A percentile compares a stretch with the other conserved stretches of the same genome.
Evolutionary conservation across 2,113 vertebrate genomes (phyloP).

Genomic region (Calypte anna): DNA sequence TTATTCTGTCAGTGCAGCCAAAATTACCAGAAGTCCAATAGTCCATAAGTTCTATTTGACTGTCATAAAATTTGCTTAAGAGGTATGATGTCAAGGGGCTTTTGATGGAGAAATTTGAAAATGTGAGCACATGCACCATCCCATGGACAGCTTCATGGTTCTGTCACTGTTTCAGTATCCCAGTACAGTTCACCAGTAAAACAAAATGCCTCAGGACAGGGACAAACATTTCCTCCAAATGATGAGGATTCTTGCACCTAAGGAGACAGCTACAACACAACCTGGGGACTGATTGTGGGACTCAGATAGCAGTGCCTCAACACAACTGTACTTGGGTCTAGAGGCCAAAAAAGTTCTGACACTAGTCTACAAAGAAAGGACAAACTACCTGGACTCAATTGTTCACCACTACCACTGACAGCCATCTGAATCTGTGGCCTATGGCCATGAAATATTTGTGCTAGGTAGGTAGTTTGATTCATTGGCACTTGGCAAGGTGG

Average conservation of each 20-base stretch:
- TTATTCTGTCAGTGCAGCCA: accelerated
- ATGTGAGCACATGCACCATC: background rate
- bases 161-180: background rate
- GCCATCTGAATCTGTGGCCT: background rate
- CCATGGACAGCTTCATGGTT: background rate
- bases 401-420: background rate
- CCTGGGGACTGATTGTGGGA: background rate
- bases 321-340: background rate
- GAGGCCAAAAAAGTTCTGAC: background rate
- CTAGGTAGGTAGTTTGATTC: background rate
- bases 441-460: background rate
- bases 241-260: background rate
- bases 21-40: background rate
- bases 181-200: background rate
- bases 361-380: background rate
- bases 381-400: background rate
- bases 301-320: background rate
- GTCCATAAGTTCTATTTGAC: background rate
- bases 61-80: background rate
- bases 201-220: background rate
- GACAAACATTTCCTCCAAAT: background rate
- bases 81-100: background rate
- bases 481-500: background rate
- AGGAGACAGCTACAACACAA: background rate
- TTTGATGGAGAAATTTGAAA: background rate